Evolutionary conservation across 1,140 invertebrate genomes (phyloP).

Genomic region (Phenacoccus solenopsis): DNA sequence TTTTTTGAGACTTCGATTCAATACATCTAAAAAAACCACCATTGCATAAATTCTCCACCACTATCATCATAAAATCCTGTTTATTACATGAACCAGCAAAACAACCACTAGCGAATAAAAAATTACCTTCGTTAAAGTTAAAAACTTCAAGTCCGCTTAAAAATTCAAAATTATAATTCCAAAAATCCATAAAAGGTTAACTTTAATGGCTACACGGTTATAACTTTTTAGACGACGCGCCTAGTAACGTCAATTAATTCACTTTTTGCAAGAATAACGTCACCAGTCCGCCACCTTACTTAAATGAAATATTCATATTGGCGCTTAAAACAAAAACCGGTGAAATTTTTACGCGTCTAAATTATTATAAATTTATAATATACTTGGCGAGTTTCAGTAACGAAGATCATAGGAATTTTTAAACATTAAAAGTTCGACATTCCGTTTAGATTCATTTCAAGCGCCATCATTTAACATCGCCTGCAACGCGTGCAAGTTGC

Average conservation of each 20-base stretch:
- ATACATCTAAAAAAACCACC: too few species aligned
- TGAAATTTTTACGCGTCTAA: background rate
- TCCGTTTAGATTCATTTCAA: too few species aligned
- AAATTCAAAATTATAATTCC: background rate
- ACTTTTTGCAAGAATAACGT: background rate
- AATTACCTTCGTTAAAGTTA: background rate
- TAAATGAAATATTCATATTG: background rate
- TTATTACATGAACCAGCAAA: too few species aligned
- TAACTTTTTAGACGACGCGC: conserved; percentile 1
- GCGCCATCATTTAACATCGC: too few species aligned
- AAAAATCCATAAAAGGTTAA: background rate
- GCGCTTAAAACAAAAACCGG: background rate
- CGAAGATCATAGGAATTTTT: background rate
- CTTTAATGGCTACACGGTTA: background rate
- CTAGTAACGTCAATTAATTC: background rate
- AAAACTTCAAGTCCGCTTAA: background rate
- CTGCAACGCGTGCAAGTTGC: too few species aligned
- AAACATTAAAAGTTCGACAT: background rate
- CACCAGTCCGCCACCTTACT: background rate
- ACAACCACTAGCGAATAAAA: too few species aligned
- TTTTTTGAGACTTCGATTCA: too few species aligned
- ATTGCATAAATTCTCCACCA: too few species aligned
- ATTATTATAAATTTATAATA: background rate
- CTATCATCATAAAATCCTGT: too few species aligned
- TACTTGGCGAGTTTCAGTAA: background rate